Base-by-base conservation (phyloP, 2,113 vertebrate genomes). In the Megaptera novaeangliae region DNA sequence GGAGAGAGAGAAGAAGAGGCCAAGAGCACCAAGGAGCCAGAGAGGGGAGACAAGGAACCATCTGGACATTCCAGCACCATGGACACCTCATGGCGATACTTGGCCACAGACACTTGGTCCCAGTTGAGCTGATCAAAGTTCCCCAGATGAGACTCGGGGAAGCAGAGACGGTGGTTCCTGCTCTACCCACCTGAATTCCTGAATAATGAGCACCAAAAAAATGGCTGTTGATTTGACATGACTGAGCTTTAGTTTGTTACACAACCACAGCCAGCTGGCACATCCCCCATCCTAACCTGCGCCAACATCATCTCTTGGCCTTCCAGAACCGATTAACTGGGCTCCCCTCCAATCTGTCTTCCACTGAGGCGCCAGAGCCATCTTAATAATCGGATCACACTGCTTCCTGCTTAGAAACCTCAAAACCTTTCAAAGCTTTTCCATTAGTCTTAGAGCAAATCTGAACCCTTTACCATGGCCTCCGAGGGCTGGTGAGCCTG, bases 351-450 rank as follows among this genome's bases (percentile, higher is more conserved):
- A 59, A 39, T 44, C 49, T 39, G 3, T 57, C 25, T 44, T 69
- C 29, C 77, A 68, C 13, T 1, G 36, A 57, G 63, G 49, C 0
- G 0, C 29, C 63, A 57, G n/a, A 57, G 44, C 23, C n/a, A 3
- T 78, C 27, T 78, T 52, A 77, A 64, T 36, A n/a, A 34, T 41
- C 1, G 8, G 44, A 44, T 44, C 75, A 44, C 77, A 12, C 31
- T 8, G 29, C 36, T 57, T 81, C 36, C 49, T 44, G 1, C 63
- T 34, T 7, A 27, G 63, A 69, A 55, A 69, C 4, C 61, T 55
- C 75, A 69, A 57, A 81, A 34, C 13, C 29, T 55, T 57, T 18
- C 49, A 69, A 57, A 20, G 13, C 20, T 69, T 41, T 57, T 55
- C 63, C 59, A 15, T 39, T 64, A 23, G 25, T 52, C 34, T 90